phyloP scores from a whole-genome alignment of 1,140 invertebrate genomes.

The Anoplolepis gracilipes region DNA sequence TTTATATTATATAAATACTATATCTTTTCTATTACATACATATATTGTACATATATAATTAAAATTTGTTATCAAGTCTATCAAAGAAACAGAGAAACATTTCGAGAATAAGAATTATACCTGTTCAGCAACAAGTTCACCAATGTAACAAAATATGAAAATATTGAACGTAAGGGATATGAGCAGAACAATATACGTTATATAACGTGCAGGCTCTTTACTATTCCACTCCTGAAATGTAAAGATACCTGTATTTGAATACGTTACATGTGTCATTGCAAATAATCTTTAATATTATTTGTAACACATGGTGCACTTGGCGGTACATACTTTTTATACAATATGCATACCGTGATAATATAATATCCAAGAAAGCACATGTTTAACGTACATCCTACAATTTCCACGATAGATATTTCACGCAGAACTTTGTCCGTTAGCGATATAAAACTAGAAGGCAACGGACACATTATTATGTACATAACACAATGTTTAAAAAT shows the following conservation, averaged over 20 bases:
- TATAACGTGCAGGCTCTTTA: constrained; percentile 32
- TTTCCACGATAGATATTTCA: constrained; percentile 73
- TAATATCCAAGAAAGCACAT: constrained; percentile 68
- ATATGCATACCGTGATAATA: constrained; percentile 61
- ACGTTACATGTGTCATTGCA: not conserved
- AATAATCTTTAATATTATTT: not conserved
- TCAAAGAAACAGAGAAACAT: not conserved
- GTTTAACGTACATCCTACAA: constrained; percentile 59
- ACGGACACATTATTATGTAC: not conserved
- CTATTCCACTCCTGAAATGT: constrained; percentile 68
- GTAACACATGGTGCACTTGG: constrained; percentile 12
- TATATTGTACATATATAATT: not conserved
- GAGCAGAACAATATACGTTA: constrained; percentile 66
- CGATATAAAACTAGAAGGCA: constrained; percentile 63
- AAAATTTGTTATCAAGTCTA: not conserved
- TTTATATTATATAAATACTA: not conserved
- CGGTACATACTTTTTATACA: not conserved
- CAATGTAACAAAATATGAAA: constrained; percentile 77
- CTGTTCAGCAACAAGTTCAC: constrained; percentile 69
- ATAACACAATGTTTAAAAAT: not conserved
- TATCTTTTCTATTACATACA: not conserved
- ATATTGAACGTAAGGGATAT: constrained; percentile 72
- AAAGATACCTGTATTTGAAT: not conserved
- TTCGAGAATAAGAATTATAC: constrained; percentile 26
- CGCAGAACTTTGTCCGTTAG: constrained; percentile 44